Evolutionary conservation across 2,888 invertebrate species (phyloP).

Genomic region (Microplitis manilae): DNA sequence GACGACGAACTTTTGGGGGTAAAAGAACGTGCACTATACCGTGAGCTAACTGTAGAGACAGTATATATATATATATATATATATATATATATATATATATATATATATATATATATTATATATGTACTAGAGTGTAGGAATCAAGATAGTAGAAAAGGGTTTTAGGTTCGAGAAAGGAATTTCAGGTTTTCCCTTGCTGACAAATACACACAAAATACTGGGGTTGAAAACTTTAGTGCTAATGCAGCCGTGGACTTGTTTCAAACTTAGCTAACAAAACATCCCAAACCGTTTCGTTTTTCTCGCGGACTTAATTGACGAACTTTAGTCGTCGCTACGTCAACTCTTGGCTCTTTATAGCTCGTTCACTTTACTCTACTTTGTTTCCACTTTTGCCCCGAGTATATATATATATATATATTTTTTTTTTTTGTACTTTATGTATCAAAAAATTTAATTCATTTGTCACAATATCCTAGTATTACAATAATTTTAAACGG

Average conservation of each 20-base stretch:
- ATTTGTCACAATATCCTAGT: background rate
- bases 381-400: conserved; percentile 4
- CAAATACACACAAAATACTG: conserved; percentile 30
- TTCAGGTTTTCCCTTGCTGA: conserved; percentile 21
- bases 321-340: conserved; percentile 33
- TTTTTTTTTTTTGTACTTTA: conserved; percentile 11
- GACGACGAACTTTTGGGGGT: conserved; percentile 36
- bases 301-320: conserved; percentile 32
- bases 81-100: background rate
- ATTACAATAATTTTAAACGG: too few species aligned
- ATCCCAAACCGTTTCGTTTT: conserved; percentile 30
- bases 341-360: conserved; percentile 21
- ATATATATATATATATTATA: background rate
- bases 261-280: conserved; percentile 33
- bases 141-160: conserved; percentile 13
- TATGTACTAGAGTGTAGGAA: background rate
- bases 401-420: background rate
- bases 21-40: conserved; percentile 38
- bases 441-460: background rate
- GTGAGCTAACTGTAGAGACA: conserved; percentile 15
- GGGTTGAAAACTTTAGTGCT: conserved; percentile 21
- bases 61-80: background rate
- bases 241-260: conserved; percentile 30
- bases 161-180: conserved; percentile 21
- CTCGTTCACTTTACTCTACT: conserved; percentile 25